Evolutionary conservation across 2,113 vertebrate genomes (phyloP).

Genomic region (Pica pica): DNA sequence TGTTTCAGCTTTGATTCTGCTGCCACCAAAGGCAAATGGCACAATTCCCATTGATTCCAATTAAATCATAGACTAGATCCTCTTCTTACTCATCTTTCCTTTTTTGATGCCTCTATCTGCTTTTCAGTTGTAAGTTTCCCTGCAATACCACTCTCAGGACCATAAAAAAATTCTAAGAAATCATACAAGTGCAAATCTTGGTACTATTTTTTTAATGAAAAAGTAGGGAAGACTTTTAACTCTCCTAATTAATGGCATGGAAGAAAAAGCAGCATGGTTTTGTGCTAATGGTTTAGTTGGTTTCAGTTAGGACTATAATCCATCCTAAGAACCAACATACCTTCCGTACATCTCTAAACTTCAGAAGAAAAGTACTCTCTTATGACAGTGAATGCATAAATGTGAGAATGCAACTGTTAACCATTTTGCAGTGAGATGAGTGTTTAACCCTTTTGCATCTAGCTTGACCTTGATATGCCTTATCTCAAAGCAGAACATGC

Average conservation of each 20-base stretch:
- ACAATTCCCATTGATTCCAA: constrained; percentile 42
- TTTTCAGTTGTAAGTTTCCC: not conserved
- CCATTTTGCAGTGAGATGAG: not conserved
- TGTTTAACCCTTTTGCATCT: not conserved
- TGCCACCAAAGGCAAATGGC: constrained; percentile 43
- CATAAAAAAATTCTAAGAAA: not conserved
- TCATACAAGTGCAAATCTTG: not conserved
- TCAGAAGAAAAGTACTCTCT: not conserved
- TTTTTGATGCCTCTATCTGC: not conserved
- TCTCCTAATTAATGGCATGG: not conserved
- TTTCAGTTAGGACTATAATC: not conserved
- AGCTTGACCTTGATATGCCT: not conserved
- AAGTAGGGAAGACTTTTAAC: not conserved
- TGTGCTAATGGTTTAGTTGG: not conserved
- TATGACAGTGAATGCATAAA: not conserved
- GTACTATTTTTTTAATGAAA: not conserved
- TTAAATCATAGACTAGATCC: not conserved
- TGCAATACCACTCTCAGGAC: not conserved
- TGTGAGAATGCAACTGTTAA: not conserved
- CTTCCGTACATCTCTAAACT: not conserved
- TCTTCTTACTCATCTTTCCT: constrained; percentile 14
- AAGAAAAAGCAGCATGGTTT: not conserved
- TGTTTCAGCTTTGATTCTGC: constrained; percentile 39
- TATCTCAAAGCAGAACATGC: not conserved
- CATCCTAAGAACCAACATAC: not conserved